Percentiles rank a stretch among this genome's conserved stretches.
phyloP scores from a whole-genome alignment of 2,888 invertebrate genomes.

The Leptopilina syphax region DNA sequence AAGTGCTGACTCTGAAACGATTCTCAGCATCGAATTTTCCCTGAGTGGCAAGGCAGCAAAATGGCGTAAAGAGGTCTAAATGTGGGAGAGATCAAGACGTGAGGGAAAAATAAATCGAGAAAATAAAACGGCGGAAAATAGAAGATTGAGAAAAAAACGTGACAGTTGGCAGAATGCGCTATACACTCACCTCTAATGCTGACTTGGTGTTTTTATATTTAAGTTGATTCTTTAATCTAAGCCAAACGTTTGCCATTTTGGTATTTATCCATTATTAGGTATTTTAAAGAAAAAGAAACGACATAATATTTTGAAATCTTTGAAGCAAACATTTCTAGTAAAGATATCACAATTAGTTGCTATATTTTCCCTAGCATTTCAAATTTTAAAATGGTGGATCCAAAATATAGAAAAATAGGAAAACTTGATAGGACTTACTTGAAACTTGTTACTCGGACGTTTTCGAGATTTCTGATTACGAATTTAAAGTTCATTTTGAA shows the following conservation, averaged over 20 bases:
- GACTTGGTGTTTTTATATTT: constrained; percentile 30
- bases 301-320: too few species aligned
- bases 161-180: constrained; percentile 28
- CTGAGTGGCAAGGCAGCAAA: constrained; percentile 64
- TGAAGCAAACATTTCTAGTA: too few species aligned
- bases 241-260: neutral
- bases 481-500: too few species aligned
- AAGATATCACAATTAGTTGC: too few species aligned
- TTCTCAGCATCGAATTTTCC: constrained; percentile 61
- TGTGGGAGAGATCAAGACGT: constrained; percentile 39
- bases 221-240: constrained; percentile 18
- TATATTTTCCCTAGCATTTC: too few species aligned
- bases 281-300: too few species aligned
- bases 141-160: constrained; percentile 27
- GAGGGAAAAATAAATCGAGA: constrained; percentile 47
- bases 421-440: too few species aligned
- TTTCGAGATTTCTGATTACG: too few species aligned
- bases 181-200: constrained; percentile 10
- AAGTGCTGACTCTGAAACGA: constrained; percentile 67
- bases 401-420: too few species aligned
- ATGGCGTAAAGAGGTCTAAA: constrained; percentile 53
- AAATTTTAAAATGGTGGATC: too few species aligned
- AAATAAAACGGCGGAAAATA: constrained; percentile 48
- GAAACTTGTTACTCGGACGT: too few species aligned
- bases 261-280: neutral